Conservation (phyloP, 2,113 vertebrate species). For the Galemys pyrenaicus region DNA sequence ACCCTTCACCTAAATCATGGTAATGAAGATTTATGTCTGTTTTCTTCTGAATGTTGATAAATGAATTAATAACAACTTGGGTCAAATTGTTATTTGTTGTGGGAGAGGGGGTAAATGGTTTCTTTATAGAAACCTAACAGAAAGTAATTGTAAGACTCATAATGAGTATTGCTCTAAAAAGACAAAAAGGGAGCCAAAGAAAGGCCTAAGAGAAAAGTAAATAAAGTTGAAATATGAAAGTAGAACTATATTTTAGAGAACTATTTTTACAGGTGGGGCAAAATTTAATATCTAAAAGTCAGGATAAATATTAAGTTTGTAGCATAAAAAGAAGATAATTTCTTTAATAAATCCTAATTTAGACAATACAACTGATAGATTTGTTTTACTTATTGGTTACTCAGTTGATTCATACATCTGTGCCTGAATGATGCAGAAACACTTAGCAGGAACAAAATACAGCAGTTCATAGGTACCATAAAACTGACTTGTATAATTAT, state of each 20-base stretch:
- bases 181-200: not conserved
- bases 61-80: not conserved
- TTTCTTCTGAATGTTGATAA: constrained; percentile 11
- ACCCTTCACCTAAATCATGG: not conserved
- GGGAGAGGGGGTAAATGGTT: not conserved
- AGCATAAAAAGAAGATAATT: not conserved
- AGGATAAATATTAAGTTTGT: not conserved
- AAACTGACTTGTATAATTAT: constrained; percentile 11
- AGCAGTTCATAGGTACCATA: not conserved
- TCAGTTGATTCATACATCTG: not conserved
- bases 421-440: not conserved
- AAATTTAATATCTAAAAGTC: constrained; percentile 44
- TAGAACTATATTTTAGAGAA: not conserved
- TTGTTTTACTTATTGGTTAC: not conserved
- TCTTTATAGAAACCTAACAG: not conserved
- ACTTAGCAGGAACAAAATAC: not conserved
- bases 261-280: not conserved
- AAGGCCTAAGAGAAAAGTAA: not conserved
- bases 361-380: not conserved
- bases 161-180: not conserved
- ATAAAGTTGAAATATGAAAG: constrained; percentile 6
- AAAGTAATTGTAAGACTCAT: not conserved
- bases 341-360: constrained; percentile 9
- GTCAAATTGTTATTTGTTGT: not conserved
- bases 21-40: not conserved